Base-by-base conservation (phyloP, 1,140 invertebrate species). In the Uloborus diversus region DNA sequence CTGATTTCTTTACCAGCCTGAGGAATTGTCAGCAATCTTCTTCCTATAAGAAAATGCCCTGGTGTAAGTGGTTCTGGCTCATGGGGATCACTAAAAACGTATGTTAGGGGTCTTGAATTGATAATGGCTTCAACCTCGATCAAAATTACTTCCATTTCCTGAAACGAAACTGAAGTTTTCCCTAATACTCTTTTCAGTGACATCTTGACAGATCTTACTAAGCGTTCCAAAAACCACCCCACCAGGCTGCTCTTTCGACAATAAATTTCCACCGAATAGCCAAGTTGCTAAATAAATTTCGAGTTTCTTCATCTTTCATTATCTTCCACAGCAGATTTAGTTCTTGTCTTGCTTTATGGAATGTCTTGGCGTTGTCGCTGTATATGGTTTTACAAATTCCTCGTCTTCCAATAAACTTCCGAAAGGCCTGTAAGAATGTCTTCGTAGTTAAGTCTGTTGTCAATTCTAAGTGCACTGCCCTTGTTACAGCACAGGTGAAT, bases 311-410 rank as follows among this genome's bases (percentile, higher is more conserved):
- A n/a, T 33, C 23, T 11, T 23, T 33, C 20, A 65, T 9, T 37
- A 14, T 65, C 37, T 65, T 65, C 5, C 33, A 65, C 25, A 61
- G n/a, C n/a, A 27, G 30, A 27, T 32, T 61, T 13, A 70, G 49
- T 42, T 83, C 81, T 25, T 82, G 78, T 23, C 82, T 81, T 2
- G 86, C 84, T 23, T 83, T 85, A 42, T 84, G 73, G 59, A 88
- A 88, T 37, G 85, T 86, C 9, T 83, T 86, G 0, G 85, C 86
- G 61, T 85, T 85, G 64, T 88, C 87, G 9, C 83, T 85, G 53
- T 81, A 85, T 3, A 86, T 23, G 25, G 82, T 53, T 7, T 47
- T 56, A 30, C 82, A 83, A 3, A 59, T 69, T 69, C 85, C 86
- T 71, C 85, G 80, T 71, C 84, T n/a, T 23, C 84, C 82, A 4